Percentiles rank a stretch among this genome's conserved stretches.
phyloP scores from a whole-genome alignment of 2,113 vertebrate species.

The Limnothrissa miodon region DNA sequence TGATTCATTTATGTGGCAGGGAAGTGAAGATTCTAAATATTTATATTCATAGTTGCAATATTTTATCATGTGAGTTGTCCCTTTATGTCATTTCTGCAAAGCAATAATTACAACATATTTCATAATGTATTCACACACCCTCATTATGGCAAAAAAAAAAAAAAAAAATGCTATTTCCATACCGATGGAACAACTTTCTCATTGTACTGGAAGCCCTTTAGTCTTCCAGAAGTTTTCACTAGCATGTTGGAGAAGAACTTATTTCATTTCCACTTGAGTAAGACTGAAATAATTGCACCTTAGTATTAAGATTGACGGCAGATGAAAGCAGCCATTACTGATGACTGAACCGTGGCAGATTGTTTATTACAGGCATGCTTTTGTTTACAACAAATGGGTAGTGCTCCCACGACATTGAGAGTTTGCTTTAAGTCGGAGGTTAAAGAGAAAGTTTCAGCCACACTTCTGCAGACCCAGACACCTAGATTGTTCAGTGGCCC shows the following conservation, averaged over 20 bases:
- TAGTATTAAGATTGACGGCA: constrained; percentile 75
- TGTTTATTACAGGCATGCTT: constrained; percentile 74
- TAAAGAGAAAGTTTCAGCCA: constrained; percentile 40
- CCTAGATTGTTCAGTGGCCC: neutral
- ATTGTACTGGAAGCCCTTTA: neutral
- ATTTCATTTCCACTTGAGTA: constrained; percentile 69
- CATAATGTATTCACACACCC: neutral
- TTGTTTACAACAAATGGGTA: constrained; percentile 68
- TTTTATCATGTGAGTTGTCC: too few relatives aligned
- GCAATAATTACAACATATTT: neutral
- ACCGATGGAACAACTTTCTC: neutral
- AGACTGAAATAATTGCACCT: constrained; percentile 69
- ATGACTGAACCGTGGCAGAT: constrained; percentile 69
- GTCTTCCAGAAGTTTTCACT: neutral
- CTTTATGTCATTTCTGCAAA: neutral
- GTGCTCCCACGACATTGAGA: constrained; percentile 65
- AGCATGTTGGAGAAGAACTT: constrained; percentile 47
- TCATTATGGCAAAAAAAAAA: neutral
- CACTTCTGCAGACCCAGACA: neutral
- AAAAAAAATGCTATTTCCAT: neutral
- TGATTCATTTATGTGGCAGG: neutral
- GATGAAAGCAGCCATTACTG: constrained; percentile 74
- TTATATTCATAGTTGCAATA: neutral
- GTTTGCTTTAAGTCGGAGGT: constrained; percentile 60
- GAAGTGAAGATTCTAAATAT: neutral